Conservation (phyloP, 2,888 invertebrate species). For the Fissipunctia ypsillon region DNA sequence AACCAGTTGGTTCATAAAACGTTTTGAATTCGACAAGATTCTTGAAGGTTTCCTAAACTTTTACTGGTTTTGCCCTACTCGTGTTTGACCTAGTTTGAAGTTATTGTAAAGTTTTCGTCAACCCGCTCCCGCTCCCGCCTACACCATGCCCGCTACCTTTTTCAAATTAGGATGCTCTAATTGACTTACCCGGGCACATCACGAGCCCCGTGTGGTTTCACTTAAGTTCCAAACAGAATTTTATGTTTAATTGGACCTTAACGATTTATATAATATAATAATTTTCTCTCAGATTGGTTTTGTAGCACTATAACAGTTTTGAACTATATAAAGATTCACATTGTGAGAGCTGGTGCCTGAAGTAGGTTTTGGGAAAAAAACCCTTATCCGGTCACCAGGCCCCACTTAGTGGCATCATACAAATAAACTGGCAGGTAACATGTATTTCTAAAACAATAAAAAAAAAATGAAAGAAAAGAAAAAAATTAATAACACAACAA, state of each 20-base stretch:
- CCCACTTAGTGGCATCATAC: too few relatives aligned
- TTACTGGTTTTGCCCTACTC: background rate
- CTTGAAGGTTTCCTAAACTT: background rate
- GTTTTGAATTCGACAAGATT: background rate
- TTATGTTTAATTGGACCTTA: slow-evolving; percentile 53
- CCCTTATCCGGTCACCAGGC: too few relatives aligned
- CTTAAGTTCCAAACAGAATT: slow-evolving; percentile 57
- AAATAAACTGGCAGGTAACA: too few relatives aligned
- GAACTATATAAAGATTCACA: too few relatives aligned
- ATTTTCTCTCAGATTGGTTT: too few relatives aligned
- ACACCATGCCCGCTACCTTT: background rate
- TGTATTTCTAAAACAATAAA: too few relatives aligned
- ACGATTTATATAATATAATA: too few relatives aligned
- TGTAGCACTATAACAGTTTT: too few relatives aligned
- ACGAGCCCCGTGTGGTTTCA: slow-evolving; percentile 40
- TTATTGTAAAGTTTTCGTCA: background rate
- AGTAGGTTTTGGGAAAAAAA: too few relatives aligned
- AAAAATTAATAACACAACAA: too few relatives aligned
- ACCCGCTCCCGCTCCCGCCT: background rate
- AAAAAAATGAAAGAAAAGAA: too few relatives aligned
- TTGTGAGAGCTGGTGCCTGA: too few relatives aligned
- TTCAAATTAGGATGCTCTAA: slow-evolving; percentile 57
- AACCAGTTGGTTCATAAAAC: background rate
- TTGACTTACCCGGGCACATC: slow-evolving; percentile 58
- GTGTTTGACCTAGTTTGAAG: background rate